These are phyloP conservation scores for Argynnis bischoffii DNA, from an alignment of 2,888 invertebrate species.

Conservation along the genomic window DNA sequence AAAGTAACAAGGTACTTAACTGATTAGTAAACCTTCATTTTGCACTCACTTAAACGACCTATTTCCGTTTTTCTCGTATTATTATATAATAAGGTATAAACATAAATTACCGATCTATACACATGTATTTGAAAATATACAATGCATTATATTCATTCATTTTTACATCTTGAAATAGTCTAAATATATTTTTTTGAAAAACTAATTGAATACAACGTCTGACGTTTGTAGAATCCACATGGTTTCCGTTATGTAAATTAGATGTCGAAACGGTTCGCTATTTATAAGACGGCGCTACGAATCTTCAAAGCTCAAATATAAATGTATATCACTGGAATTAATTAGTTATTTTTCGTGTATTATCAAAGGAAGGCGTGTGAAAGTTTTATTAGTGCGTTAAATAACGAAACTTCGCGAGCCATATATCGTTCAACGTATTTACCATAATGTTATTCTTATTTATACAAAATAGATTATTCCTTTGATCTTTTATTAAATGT, in stretches of 20 bases:
- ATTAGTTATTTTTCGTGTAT: slow-evolving; percentile 31
- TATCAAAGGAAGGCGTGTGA: slow-evolving; percentile 33
- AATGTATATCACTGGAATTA: slow-evolving; percentile 33
- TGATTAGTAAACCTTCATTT: no score
- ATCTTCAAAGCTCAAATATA: slow-evolving; percentile 32
- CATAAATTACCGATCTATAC: no score
- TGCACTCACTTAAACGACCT: no score
- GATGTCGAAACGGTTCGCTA: slow-evolving; percentile 27
- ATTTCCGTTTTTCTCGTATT: no score
- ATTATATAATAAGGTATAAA: no score
- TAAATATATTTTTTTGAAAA: slow-evolving; percentile 15
- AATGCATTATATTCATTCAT: not conserved
- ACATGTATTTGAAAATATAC: no score
- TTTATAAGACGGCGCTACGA: slow-evolving; percentile 29
- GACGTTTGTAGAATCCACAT: slow-evolving; percentile 22
- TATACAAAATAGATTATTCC: slow-evolving; percentile 14
- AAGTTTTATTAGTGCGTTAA: slow-evolving; percentile 32
- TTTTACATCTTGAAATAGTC: not conserved
- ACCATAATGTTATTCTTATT: slow-evolving; percentile 16
- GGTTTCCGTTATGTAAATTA: slow-evolving; percentile 28
- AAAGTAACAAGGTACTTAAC: no score
- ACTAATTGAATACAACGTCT: slow-evolving; percentile 13
- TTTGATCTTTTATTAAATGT: slow-evolving; percentile 20
- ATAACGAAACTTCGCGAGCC: slow-evolving; percentile 25
- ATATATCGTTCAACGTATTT: slow-evolving; percentile 21